Conservation (phyloP, 2,797 vertebrate species). For the Phrynocephalus vlangalii region DNA sequence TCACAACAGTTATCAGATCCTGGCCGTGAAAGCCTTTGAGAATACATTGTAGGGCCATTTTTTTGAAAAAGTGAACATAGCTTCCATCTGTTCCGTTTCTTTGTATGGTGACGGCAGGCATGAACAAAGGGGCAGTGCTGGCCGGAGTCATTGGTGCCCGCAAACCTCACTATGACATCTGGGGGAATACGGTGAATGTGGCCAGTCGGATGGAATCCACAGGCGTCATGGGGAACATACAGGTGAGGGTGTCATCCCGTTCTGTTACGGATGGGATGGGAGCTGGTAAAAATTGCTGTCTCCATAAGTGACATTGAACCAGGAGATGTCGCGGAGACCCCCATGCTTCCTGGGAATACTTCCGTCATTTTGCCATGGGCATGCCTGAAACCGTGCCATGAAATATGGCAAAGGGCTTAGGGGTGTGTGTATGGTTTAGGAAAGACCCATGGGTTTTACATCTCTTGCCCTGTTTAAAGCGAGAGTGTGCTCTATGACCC, state of each 20-base stretch:
- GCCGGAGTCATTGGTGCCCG: constrained; percentile 95
- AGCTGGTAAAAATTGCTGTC: neutral
- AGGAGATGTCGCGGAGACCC: neutral
- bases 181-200: constrained; percentile 97
- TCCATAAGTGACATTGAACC: rapidly evolving
- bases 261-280: neutral
- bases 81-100: neutral
- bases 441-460: no score
- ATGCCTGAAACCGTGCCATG: no score
- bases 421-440: no score
- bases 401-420: no score
- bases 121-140: constrained; percentile 93
- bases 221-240: constrained; percentile 96
- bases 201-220: constrained; percentile 98
- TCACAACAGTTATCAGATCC: no score
- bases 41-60: no score
- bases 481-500: no score
- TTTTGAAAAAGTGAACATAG: neutral
- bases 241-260: constrained; percentile 79
- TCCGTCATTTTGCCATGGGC: no score
- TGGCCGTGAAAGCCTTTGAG: no score
- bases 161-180: constrained; percentile 97
- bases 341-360: no score
- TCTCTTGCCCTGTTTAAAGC: no score
- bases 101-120: constrained; percentile 74